Conservation (phyloP, 2,888 invertebrate species). For the Blastobasis lacticolella region DNA sequence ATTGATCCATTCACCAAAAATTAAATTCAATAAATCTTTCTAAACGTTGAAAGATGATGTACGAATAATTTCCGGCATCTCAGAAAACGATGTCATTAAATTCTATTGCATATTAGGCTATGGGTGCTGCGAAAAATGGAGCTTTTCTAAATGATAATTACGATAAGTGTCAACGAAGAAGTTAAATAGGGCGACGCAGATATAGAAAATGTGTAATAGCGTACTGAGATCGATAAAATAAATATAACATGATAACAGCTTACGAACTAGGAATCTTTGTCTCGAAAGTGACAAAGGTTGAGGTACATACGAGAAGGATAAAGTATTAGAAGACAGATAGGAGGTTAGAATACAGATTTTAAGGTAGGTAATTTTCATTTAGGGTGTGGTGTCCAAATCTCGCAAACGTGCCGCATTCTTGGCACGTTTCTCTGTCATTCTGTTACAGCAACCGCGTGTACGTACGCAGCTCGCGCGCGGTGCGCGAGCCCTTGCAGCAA, state of each 20-base stretch:
- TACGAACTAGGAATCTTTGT: no score
- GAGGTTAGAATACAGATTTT: no score
- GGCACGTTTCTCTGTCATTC: no score
- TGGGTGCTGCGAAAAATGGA: constrained; percentile 28
- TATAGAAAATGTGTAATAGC: constrained; percentile 5
- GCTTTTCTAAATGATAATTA: constrained; percentile 34
- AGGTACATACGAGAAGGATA: no score
- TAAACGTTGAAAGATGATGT: background rate
- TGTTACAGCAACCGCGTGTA: no score
- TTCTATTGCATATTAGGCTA: constrained; percentile 18
- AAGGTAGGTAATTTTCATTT: constrained; percentile 6
- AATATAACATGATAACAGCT: no score
- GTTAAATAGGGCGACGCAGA: constrained; percentile 24
- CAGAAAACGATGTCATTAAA: constrained; percentile 17
- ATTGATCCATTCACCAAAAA: background rate
- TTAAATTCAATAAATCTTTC: constrained; percentile 8
- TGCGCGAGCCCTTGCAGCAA: no score
- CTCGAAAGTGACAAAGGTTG: no score
- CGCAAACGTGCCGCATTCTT: no score
- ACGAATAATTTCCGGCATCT: constrained; percentile 2
- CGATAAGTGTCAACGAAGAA: constrained; percentile 35
- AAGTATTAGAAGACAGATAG: no score
- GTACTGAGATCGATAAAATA: background rate
- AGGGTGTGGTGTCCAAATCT: constrained; percentile 3
- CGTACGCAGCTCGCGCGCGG: no score